Evolutionary conservation across 2,797 vertebrate genomes (phyloP), one percentile per base, ranked within the genome.

Genomic region (Margarornis squamiger): DNA sequence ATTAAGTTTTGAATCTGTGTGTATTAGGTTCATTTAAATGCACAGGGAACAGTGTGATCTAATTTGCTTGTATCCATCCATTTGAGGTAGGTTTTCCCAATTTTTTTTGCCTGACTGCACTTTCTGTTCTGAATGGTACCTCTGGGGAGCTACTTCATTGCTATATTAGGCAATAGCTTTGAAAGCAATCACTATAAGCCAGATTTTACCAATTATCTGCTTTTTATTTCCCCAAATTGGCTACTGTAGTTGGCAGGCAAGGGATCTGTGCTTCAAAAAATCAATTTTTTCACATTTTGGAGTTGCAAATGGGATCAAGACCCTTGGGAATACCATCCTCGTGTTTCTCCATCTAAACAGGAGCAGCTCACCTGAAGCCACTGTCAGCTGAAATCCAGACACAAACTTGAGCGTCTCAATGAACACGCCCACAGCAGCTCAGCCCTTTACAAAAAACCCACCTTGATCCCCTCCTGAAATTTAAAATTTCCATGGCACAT

Each of bases 361-460:
- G 21, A 90, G 52, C 39, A 65, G 68, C 91, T 96, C 85, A 86
- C 94, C 84, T 70, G 86, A 49, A 8, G 30, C 10, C 41, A 93
- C 70, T 2, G 1, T 63, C 36, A 94, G 81, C 9, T 0, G 54
- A 71, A 80, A 38, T 20, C 74, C 91, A n/a, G 39, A 10, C 29
- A 86, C 5, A 20, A 96, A 96, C 7, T 5, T 21, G 7, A 71
- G 11, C 2, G 11, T 92, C 39, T 81, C 58, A 14, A 5, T 14
- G 11, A 7, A 5, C 3, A 2, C 4, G 4, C 43, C 52, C 95
- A 93, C 89, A 94, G 73, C 54, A 54, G 54, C n/a, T 62, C 34
- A 58, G 30, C 30, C 66, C 90, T 97, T 95, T 92, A 77, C 71
- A 92, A 86, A 95, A 97, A 94, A 72, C 14, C 8, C 15, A 23